phyloP scores from a whole-genome alignment of 2,113 vertebrate genomes.

The Mungos mungo region DNA sequence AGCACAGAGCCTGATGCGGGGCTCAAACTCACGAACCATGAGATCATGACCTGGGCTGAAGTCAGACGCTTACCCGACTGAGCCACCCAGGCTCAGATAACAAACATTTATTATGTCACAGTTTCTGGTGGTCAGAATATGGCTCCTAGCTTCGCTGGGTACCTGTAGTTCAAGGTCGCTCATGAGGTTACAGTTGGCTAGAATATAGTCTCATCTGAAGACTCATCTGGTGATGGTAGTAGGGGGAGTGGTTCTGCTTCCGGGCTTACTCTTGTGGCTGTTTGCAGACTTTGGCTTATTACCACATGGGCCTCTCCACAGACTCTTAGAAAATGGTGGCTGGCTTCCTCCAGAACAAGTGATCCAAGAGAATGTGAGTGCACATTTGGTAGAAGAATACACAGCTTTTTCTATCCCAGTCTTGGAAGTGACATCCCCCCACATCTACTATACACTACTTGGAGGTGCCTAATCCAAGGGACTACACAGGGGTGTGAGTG shows the following conservation, averaged over 20 bases:
- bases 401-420: background rate
- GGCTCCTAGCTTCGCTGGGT: background rate
- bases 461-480: background rate
- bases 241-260: background rate
- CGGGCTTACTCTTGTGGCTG: background rate
- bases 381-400: background rate
- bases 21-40: no score
- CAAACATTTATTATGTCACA: background rate
- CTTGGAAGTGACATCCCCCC: background rate
- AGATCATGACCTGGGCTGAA: no score
- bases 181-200: background rate
- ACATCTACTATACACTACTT: background rate
- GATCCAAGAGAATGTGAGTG: background rate
- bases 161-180: background rate
- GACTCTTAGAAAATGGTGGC: no score
- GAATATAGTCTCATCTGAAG: background rate
- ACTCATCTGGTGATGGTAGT: background rate
- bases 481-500: background rate
- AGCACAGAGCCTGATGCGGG: no score
- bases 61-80: no score
- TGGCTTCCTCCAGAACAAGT: background rate
- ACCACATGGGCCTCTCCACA: background rate
- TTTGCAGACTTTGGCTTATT: background rate
- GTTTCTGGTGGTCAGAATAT: background rate
- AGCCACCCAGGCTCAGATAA: background rate